phyloP scores from a whole-genome alignment of 1,140 invertebrate species.

The Lepidurus packardi region DNA sequence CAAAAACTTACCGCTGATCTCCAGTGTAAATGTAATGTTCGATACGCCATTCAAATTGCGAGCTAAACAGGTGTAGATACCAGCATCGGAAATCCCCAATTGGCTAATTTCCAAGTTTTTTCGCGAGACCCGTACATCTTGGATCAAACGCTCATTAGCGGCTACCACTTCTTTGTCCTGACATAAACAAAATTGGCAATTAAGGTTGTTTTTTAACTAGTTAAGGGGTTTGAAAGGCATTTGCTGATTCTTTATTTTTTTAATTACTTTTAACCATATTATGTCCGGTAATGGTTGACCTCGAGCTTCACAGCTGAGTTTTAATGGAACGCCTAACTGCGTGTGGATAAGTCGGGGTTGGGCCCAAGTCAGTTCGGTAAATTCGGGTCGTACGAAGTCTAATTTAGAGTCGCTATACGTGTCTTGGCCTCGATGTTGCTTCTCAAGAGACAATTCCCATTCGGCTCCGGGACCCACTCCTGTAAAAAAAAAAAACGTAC shows the following conservation, averaged over 20 bases:
- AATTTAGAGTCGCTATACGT: constrained; percentile 2
- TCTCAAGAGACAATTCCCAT: constrained; percentile 5
- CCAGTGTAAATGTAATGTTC: background rate
- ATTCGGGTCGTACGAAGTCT: constrained; percentile 14
- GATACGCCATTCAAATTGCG: constrained; percentile 1
- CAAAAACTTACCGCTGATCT: background rate
- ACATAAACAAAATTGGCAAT: background rate
- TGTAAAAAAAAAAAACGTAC: background rate
- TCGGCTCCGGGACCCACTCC: background rate
- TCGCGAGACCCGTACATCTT: background rate
- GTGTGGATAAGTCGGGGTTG: constrained; percentile 12
- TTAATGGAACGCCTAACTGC: background rate
- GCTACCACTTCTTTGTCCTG: background rate
- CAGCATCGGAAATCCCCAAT: constrained; percentile 7
- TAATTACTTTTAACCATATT: constrained; percentile 23
- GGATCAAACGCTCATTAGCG: background rate
- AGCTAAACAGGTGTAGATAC: background rate
- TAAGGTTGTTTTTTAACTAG: background rate
- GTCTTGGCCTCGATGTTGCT: constrained; percentile 8
- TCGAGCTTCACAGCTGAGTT: constrained; percentile 12
- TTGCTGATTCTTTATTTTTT: background rate
- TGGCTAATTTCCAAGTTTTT: constrained; percentile 1
- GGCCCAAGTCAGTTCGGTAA: constrained; percentile 15
- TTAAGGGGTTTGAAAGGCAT: background rate
- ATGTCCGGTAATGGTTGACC: constrained; percentile 21